Evolutionary conservation across 2,797 vertebrate genomes (phyloP).

Genomic region (Petrocephalus schoutedeni): DNA sequence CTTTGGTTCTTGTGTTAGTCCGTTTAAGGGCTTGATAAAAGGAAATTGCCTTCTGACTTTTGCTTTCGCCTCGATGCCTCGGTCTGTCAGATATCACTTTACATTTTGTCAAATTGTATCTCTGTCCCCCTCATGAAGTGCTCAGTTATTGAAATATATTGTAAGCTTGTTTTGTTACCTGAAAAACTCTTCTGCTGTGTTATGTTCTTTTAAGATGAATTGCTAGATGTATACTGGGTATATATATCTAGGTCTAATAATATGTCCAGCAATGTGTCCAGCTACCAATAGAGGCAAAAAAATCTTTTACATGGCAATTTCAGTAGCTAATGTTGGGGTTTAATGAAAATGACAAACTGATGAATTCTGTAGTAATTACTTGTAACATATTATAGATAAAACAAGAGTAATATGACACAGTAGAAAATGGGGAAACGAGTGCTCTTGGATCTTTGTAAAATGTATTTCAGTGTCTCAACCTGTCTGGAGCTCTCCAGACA

Average conservation of each 20-base stretch:
- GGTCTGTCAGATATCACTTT: no score
- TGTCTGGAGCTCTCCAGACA: no score
- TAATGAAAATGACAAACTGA: not conserved
- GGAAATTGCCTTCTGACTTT: no score
- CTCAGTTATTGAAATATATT: not conserved
- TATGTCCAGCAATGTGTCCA: not conserved
- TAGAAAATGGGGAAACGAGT: not conserved
- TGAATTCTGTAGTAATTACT: not conserved
- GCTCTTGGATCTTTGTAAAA: not conserved
- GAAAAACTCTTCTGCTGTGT: not conserved
- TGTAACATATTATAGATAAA: not conserved
- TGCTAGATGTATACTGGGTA: not conserved
- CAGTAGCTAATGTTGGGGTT: not conserved
- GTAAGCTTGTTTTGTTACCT: not conserved
- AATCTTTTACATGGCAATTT: not conserved
- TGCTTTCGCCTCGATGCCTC: no score
- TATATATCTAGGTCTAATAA: not conserved
- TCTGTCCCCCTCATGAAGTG: not conserved
- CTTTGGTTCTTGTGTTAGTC: no score
- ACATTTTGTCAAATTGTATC: no score
- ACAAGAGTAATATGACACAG: not conserved
- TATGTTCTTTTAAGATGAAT: not conserved
- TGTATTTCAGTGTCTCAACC: not conserved
- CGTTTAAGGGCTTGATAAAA: no score
- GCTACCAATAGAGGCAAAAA: not conserved